Conservation (phyloP, 2,113 vertebrate genomes). For the Nibea albiflora region DNA sequence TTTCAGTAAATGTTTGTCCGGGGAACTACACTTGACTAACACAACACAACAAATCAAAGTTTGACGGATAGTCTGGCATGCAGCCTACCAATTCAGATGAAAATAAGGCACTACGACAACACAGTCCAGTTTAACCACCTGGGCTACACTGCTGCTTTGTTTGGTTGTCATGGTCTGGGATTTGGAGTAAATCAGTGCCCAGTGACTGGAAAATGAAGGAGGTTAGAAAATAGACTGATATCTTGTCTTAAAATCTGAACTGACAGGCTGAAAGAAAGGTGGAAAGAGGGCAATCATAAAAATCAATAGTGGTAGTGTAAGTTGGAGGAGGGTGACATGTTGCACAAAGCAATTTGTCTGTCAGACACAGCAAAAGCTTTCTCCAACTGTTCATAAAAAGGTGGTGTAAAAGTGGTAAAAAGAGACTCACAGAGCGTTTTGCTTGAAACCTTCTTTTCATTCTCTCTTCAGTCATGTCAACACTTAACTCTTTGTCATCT, state of each 20-base stretch:
- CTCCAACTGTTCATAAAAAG: background rate
- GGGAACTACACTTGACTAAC: background rate
- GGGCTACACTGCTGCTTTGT: background rate
- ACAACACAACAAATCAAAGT: background rate
- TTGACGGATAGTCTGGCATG: background rate
- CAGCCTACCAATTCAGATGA: background rate
- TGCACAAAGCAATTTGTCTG: conserved; percentile 16
- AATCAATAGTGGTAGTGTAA: conserved; percentile 47
- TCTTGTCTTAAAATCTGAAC: conserved; percentile 14
- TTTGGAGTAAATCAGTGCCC: background rate
- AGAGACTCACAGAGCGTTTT: background rate
- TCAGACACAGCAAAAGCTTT: background rate
- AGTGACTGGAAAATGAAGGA: conserved; percentile 19
- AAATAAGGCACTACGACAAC: background rate
- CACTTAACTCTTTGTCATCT: conserved; percentile 31
- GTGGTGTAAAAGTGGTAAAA: background rate
- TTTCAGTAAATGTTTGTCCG: background rate
- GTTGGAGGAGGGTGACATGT: conserved; percentile 28
- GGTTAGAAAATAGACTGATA: conserved; percentile 26
- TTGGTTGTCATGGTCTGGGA: background rate
- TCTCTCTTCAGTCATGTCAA: conserved; percentile 21
- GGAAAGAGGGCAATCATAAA: conserved; percentile 27
- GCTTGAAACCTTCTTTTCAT: background rate
- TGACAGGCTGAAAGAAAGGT: conserved; percentile 16
- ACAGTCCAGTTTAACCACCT: background rate